These are phyloP conservation scores for Esperia sulphurella DNA, from an alignment of 2,888 invertebrate genomes.

Conservation along the genomic window DNA sequence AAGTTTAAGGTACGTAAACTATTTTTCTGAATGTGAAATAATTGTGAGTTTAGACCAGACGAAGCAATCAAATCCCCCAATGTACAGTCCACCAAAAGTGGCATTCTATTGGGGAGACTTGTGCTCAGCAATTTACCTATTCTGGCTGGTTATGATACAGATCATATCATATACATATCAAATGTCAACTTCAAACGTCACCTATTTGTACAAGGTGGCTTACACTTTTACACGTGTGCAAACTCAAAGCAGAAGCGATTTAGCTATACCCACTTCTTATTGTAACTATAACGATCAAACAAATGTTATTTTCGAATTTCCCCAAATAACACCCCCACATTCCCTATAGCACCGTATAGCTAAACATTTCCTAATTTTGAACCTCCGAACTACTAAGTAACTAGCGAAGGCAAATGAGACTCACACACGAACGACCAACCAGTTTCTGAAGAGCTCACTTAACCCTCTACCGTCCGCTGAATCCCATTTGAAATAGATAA, in stretches of 20 bases:
- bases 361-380: conserved; percentile 65
- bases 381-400: conserved; percentile 52
- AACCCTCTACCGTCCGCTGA: conserved; percentile 21
- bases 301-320: conserved; percentile 13
- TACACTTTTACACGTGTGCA: not conserved
- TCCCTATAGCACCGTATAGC: conserved; percentile 37
- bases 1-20: no score
- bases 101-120: no score
- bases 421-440: conserved; percentile 42
- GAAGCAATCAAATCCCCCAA: no score
- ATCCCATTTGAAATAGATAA: conserved; percentile 23
- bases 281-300: not conserved
- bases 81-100: no score
- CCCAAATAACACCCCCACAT: conserved; percentile 2
- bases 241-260: no score
- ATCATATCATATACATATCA: no score
- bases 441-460: conserved; percentile 38
- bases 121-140: no score
- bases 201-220: no score
- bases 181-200: no score
- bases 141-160: no score
- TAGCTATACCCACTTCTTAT: not conserved
- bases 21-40: no score
- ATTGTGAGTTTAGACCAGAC: no score
- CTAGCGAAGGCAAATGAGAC: conserved; percentile 63